phyloP scores from a whole-genome alignment of 1,140 invertebrate species.

The Solenopsis invicta region DNA sequence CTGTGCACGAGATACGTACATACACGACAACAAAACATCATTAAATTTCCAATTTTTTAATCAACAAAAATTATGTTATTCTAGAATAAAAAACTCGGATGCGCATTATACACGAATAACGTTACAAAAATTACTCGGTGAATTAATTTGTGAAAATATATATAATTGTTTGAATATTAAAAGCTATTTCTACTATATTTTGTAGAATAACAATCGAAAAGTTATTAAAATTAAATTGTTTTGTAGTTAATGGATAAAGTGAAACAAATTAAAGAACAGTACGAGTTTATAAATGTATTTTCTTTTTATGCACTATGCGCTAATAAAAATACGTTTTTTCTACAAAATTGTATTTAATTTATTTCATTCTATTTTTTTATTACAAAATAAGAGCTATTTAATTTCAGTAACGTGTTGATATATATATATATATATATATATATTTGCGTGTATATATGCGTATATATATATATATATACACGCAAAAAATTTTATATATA shows the following conservation, averaged over 20 bases:
- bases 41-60: conserved; percentile 40
- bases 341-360: neutral
- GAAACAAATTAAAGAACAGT: neutral
- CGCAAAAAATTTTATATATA: no score
- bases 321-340: neutral
- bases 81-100: neutral
- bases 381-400: neutral
- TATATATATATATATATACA: no score
- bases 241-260: neutral
- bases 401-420: neutral
- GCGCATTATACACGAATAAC: neutral
- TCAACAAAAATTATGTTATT: conserved; percentile 28
- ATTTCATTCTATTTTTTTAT: neutral
- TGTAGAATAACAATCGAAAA: neutral
- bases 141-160: conserved; percentile 25
- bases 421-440: no score
- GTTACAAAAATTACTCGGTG: neutral
- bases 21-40: neutral
- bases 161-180: neutral
- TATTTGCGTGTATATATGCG: no score
- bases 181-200: neutral
- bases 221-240: neutral
- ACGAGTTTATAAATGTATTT: neutral
- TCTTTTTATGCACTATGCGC: neutral
- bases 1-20: neutral